phyloP scores from a whole-genome alignment of 2,113 vertebrate genomes.

The Pollimyrus isidori region DNA sequence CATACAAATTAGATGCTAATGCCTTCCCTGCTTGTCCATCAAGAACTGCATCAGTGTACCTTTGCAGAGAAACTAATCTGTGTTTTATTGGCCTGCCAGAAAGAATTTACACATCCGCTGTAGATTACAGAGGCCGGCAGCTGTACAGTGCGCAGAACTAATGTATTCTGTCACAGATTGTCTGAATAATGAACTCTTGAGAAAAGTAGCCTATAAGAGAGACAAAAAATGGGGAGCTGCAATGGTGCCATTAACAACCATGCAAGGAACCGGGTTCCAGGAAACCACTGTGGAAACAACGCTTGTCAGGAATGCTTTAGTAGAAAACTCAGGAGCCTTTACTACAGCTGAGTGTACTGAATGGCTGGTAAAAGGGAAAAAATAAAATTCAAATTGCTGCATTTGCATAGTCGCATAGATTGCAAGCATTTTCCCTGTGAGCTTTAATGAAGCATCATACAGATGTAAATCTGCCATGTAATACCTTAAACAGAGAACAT shows the following conservation, averaged over 20 bases:
- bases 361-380: background rate
- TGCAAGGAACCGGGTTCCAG: constrained; percentile 1
- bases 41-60: constrained; percentile 46
- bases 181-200: constrained; percentile 57
- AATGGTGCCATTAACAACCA: constrained; percentile 30
- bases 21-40: constrained; percentile 47
- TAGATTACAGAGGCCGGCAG: constrained; percentile 55
- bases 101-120: constrained; percentile 57
- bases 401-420: background rate
- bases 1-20: constrained; percentile 53
- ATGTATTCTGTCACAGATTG: constrained; percentile 61
- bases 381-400: background rate
- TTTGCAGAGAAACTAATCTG: constrained; percentile 55
- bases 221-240: constrained; percentile 32
- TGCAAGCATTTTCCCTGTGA: background rate
- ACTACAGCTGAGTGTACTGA: background rate
- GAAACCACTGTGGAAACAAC: constrained; percentile 32
- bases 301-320: constrained; percentile 21
- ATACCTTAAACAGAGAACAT: background rate
- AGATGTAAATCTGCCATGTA: background rate
- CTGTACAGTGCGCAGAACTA: constrained; percentile 54
- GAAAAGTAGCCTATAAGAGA: constrained; percentile 44
- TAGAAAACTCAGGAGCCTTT: background rate
- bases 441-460: background rate
- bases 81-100: constrained; percentile 63